Evolutionary conservation across 2,113 vertebrate genomes (phyloP), one percentile per base, ranked within the genome.

Genomic region (Hipposideros armiger): DNA sequence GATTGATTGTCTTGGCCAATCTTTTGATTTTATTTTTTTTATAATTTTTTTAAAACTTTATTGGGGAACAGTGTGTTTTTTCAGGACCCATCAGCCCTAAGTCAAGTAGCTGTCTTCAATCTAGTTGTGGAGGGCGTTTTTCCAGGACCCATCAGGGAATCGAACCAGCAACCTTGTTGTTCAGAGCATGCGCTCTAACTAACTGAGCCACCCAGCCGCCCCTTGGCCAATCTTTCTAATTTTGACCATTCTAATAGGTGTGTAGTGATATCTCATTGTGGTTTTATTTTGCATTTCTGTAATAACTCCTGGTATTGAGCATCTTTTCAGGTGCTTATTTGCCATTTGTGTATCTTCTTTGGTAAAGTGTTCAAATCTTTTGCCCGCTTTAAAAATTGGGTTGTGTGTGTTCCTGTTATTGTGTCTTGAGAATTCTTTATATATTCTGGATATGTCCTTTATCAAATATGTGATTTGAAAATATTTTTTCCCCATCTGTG

Each of bases 301-400:
- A 20, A 45, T 87, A 67, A 47, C 8, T 60, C 78, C 73, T 78
- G 32, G 22, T 80, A 30, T 42, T 58, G 60, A 87, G 42, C 60
- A 28, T 92, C 58, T 82, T 95, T 64, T 62, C 45, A 45, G 15
- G 47, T 66, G 82, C 28, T 88, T 66, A 42, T 91, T 81, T 80
- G 56, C 24, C 82, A 54, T 73, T 36, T 81, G 15, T 36, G 36
- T 36, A 36, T 36, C 36, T 36, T 36, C 36, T 36, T 36, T 36
- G 36, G 36, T 36, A 36, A 36, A 36, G 36, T 36, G 36, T 36
- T 36, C 36, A 36, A 36, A 36, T 36, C 36, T 36, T 36, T 36
- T 36, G 36, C 36, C 36, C 36, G 36, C 36, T 36, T 36, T 36
- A 36, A 36, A 36, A 36, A 36, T 36, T 36, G 36, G 36, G 36